Conservation (phyloP, 2,888 invertebrate species). For the Ichneumoninae sp. region DNA sequence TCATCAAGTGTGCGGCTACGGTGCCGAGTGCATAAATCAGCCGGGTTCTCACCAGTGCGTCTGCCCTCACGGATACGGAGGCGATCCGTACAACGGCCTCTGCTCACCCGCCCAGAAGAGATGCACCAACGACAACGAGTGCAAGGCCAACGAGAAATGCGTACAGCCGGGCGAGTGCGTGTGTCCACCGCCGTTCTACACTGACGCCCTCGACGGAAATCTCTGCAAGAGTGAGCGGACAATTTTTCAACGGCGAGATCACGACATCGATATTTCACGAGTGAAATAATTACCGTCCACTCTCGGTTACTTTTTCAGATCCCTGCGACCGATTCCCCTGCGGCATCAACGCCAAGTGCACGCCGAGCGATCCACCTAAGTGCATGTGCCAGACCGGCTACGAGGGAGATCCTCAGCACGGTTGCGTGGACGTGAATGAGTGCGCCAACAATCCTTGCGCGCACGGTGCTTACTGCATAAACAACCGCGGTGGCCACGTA, state of each 20-base stretch:
- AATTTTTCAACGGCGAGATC: not conserved
- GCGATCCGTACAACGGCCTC: constrained; percentile 92
- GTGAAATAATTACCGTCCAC: not conserved
- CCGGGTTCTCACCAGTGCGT: constrained; percentile 92
- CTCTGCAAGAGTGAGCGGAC: constrained; percentile 91
- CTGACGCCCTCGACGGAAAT: constrained; percentile 92
- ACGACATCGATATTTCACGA: not conserved
- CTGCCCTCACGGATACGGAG: constrained; percentile 92
- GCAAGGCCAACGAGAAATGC: constrained; percentile 94
- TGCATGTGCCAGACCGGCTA: constrained; percentile 95
- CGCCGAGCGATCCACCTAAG: constrained; percentile 94
- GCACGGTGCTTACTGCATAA: constrained; percentile 94
- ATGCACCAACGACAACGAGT: constrained; percentile 93
- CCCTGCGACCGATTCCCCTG: constrained; percentile 96
- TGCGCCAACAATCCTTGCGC: constrained; percentile 94
- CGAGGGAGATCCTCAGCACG: constrained; percentile 93
- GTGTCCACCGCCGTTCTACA: constrained; percentile 95
- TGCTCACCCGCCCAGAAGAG: constrained; percentile 93
- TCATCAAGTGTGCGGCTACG: constrained; percentile 92
- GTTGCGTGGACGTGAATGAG: constrained; percentile 94
- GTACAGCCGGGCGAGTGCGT: constrained; percentile 96
- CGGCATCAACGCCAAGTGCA: constrained; percentile 95
- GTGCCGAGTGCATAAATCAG: constrained; percentile 93
- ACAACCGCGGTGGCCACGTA: constrained; percentile 93
- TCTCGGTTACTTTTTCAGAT: constrained; percentile 77